Evolutionary conservation across 37 sponge, comb jelly and placozoan genomes (phyloP).

Genomic region (Cladorhizidae sp.): DNA sequence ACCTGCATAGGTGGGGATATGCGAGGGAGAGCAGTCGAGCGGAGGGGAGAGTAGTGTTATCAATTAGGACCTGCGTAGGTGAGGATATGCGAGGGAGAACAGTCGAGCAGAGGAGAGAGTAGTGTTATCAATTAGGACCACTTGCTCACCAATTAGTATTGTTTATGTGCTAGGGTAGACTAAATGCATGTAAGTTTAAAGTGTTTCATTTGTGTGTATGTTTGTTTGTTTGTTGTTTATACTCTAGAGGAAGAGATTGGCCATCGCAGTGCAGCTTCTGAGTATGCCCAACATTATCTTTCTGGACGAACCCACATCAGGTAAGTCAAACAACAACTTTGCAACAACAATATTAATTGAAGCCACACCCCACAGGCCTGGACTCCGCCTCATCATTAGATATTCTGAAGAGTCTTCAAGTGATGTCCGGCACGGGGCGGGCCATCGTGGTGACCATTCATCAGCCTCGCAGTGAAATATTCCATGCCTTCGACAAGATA

Average conservation of each 20-base stretch:
- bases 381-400: constrained; percentile 78
- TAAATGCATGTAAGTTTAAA: too few species aligned
- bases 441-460: constrained; percentile 92
- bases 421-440: constrained; percentile 67
- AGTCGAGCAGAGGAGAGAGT: too few species aligned
- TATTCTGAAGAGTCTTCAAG: constrained; percentile 67
- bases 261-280: constrained; percentile 85
- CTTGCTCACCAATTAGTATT: too few species aligned
- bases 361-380: constrained; percentile 34
- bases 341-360: background rate
- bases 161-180: too few species aligned
- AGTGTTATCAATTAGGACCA: too few species aligned
- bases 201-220: too few species aligned
- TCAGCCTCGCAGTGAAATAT: constrained; percentile 91
- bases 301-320: constrained; percentile 91
- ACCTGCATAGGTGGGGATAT: too few species aligned
- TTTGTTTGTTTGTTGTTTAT: too few species aligned
- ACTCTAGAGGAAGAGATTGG: constrained; percentile 67
- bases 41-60: too few species aligned
- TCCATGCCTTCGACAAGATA: constrained; percentile 93
- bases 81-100: too few species aligned
- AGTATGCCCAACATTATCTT: constrained; percentile 83
- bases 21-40: too few species aligned
- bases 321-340: background rate
- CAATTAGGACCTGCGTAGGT: too few species aligned